Conservation (phyloP, 2,113 vertebrate species). For the Elaphurus davidianus region DNA sequence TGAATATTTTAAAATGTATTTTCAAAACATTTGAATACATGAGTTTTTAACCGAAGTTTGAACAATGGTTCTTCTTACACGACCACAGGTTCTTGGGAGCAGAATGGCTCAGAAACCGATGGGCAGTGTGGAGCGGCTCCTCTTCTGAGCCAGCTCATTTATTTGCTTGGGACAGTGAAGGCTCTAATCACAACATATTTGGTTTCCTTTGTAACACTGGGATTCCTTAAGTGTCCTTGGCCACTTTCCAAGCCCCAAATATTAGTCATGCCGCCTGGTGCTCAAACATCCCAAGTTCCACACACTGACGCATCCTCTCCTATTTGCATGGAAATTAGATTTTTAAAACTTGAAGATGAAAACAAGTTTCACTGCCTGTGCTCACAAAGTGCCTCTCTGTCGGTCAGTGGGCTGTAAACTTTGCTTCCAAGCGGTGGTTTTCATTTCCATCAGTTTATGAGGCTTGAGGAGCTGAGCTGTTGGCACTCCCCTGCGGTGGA, state of each 20-base stretch:
- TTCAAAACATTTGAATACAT: not conserved
- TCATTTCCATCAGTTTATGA: not conserved
- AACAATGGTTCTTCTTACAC: not conserved
- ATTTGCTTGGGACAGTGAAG: conserved; percentile 32
- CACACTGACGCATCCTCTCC: conserved; percentile 28
- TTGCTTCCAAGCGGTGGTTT: not conserved
- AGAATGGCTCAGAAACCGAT: not conserved
- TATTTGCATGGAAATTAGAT: conserved; percentile 70
- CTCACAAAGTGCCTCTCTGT: conserved; percentile 48
- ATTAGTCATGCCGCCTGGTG: conserved; percentile 17
- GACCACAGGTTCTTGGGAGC: not conserved
- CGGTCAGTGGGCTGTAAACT: conserved; percentile 36
- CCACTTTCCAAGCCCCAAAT: conserved; percentile 45
- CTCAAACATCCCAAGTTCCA: not conserved
- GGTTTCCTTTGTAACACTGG: conserved; percentile 48
- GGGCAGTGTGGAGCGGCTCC: not conserved
- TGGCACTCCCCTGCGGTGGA: rapidly evolving
- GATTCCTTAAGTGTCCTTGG: conserved; percentile 67
- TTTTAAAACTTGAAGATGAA: conserved; percentile 50
- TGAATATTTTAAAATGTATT: conserved; percentile 22
- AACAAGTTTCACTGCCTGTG: conserved; percentile 46
- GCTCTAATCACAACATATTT: conserved; percentile 53
- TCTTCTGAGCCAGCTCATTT: conserved; percentile 45
- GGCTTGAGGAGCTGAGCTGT: not conserved
- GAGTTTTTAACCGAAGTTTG: not conserved